phyloP scores from a whole-genome alignment of 2,888 invertebrate genomes.

The Trissoscelio sp. region DNA sequence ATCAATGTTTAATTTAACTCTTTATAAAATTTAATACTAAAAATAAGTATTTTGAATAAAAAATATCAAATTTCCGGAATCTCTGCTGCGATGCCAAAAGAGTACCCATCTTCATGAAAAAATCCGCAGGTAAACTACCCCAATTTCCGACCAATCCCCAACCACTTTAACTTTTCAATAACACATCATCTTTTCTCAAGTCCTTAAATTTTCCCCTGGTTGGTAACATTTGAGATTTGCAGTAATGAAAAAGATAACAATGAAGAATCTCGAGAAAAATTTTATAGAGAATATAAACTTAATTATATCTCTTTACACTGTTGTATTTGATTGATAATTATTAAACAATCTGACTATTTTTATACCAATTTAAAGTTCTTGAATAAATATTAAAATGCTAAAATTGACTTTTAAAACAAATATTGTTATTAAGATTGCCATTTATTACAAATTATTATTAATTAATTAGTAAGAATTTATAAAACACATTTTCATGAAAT shows the following conservation, averaged over 20 bases:
- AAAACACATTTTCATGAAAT: too few species aligned
- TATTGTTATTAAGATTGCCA: too few species aligned
- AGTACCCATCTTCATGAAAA: conserved; percentile 23
- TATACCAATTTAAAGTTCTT: too few species aligned
- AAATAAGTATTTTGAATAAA: not conserved
- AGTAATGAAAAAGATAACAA: not conserved
- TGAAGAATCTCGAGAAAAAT: not conserved
- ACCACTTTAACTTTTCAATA: conserved; percentile 18
- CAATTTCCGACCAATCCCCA: conserved; percentile 25
- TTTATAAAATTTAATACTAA: not conserved
- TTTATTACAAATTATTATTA: too few species aligned
- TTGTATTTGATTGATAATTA: too few species aligned
- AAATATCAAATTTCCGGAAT: conserved; percentile 29
- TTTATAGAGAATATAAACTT: not conserved
- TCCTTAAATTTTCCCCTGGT: conserved; percentile 8
- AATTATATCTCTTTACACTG: too few species aligned
- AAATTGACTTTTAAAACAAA: too few species aligned
- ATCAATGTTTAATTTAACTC: too few species aligned
- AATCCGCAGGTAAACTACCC: conserved; percentile 34
- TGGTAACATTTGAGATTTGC: conserved; percentile 13
- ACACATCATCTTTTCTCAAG: conserved; percentile 21
- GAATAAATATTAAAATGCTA: too few species aligned
- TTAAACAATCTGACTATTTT: too few species aligned
- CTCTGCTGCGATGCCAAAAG: not conserved
- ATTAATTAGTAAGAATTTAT: too few species aligned